Conservation (phyloP, 2,797 vertebrate genomes). For the Enteromius trimaculatus region DNA sequence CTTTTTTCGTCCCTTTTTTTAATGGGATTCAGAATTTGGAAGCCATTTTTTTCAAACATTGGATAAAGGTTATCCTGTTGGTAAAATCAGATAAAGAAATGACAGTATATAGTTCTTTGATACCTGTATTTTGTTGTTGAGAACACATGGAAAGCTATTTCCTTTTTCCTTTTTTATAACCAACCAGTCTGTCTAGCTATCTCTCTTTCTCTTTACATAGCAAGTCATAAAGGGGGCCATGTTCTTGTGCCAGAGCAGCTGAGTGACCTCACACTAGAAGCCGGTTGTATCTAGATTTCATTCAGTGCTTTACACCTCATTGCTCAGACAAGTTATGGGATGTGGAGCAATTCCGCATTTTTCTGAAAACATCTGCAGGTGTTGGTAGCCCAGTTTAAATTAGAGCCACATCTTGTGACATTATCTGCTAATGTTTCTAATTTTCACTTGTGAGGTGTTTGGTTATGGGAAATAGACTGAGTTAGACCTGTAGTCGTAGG, state of each 20-base stretch:
- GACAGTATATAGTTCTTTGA: neutral
- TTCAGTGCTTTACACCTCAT: constrained; percentile 4
- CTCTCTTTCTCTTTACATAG: neutral
- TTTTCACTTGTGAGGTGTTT: constrained; percentile 24
- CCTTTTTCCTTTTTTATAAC: neutral
- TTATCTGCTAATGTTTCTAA: constrained; percentile 25
- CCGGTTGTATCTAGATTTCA: neutral
- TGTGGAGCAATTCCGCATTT: neutral
- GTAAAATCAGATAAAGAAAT: neutral
- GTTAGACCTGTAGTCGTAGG: neutral
- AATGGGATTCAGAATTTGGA: neutral
- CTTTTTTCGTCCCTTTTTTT: neutral
- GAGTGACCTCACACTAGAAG: neutral
- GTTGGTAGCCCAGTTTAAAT: constrained; percentile 10
- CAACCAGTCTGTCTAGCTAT: neutral
- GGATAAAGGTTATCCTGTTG: neutral
- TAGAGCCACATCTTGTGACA: neutral
- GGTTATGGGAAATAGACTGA: neutral
- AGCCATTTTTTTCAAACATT: neutral
- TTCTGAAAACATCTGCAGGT: neutral
- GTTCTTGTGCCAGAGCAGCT: neutral
- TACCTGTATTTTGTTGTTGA: neutral
- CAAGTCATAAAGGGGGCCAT: constrained; percentile 3
- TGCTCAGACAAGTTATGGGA: constrained; percentile 9
- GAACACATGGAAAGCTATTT: neutral